A percentile compares a stretch with the other conserved stretches of the same genome.
phyloP scores from a whole-genome alignment of 2,113 vertebrate genomes.

The Orycteropus afer region DNA sequence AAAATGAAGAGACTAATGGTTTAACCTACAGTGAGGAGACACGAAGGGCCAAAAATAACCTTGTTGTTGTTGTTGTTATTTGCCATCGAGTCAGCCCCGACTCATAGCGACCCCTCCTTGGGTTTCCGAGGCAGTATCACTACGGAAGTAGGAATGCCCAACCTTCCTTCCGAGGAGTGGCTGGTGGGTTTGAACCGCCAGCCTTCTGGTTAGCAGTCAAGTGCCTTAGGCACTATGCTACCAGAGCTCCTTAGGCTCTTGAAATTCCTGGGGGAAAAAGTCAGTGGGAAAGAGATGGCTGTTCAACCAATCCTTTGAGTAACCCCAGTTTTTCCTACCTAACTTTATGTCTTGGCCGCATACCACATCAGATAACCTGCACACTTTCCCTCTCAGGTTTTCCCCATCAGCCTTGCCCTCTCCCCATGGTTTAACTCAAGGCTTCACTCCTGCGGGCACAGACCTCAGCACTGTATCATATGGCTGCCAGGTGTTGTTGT shows the following conservation, averaged over 20 bases:
- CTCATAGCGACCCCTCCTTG: no score
- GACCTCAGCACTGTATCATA: fast-evolving
- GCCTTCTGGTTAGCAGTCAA: no score
- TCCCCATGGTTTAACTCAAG: no score
- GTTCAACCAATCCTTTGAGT: conserved; percentile 33
- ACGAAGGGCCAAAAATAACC: conserved; percentile 56
- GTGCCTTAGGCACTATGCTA: no score
- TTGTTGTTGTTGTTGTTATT: not conserved
- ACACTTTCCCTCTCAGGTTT: fast-evolving
- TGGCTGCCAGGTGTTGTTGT: no score
- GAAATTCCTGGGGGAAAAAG: conserved; percentile 1
- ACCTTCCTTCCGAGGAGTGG: no score
- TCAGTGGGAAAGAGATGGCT: not conserved
- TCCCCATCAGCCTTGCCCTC: not conserved
- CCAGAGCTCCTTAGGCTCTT: not conserved
- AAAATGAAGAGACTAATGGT: conserved; percentile 69
- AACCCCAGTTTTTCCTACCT: not conserved
- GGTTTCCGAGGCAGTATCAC: no score
- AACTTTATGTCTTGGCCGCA: not conserved
- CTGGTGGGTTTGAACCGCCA: no score
- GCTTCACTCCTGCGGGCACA: not conserved
- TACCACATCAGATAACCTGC: no score
- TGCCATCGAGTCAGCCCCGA: no score
- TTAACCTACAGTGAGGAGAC: conserved; percentile 65
- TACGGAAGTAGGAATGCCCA: no score